These are phyloP conservation scores for Malurus splendens DNA, from an alignment of 2,797 vertebrate genomes.

Conservation along the genomic window DNA sequence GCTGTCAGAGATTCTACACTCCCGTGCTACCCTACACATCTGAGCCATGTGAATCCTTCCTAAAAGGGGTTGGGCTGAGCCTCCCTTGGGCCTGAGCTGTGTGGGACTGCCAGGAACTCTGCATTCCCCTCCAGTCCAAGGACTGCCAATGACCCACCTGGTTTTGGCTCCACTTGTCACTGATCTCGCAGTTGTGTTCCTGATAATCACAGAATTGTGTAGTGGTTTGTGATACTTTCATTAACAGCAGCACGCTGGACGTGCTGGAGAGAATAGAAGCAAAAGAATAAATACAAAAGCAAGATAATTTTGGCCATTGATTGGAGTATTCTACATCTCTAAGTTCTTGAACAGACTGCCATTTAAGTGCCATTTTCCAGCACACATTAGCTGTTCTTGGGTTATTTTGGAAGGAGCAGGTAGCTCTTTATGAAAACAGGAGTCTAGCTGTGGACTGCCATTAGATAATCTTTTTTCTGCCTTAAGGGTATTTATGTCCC, in stretches of 20 bases:
- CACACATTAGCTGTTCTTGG: not conserved
- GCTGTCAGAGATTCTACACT: not conserved
- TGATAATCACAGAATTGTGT: not conserved
- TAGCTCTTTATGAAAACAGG: not conserved
- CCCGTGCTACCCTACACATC: rapidly evolving
- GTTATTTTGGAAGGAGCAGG: not conserved
- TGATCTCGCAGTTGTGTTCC: not conserved
- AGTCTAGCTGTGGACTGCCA: not conserved
- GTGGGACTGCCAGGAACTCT: not conserved
- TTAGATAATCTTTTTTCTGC: not conserved
- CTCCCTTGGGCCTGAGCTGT: not conserved
- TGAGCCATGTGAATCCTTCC: not conserved
- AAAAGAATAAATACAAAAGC: not conserved
- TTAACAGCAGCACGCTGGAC: not conserved
- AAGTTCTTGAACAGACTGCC: not conserved
- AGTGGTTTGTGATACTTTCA: not conserved
- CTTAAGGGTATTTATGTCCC: not conserved
- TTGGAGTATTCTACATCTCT: not conserved
- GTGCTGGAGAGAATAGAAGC: not conserved
- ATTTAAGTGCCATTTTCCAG: not conserved
- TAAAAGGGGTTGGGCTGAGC: not conserved
- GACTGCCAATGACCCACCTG: not conserved
- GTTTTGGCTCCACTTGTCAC: not conserved
- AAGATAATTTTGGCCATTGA: not conserved
- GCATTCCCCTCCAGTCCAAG: not conserved